phyloP scores from a whole-genome alignment of 2,888 invertebrate genomes.

The Piscicola geometra region DNA sequence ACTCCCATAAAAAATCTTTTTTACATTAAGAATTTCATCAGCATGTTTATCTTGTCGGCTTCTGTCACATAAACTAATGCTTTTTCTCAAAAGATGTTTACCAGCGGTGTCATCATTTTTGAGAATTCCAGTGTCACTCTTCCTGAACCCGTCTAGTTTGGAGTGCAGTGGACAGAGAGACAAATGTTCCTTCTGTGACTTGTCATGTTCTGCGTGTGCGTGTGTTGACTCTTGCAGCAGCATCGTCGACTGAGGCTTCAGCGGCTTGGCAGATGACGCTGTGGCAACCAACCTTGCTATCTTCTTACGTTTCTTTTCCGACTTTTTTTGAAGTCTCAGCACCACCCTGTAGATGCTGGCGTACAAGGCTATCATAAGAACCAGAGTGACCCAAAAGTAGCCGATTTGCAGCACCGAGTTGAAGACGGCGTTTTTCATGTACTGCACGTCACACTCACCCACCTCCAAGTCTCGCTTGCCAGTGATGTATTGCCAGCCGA shows the following conservation, averaged over 20 bases:
- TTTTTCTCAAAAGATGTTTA: not conserved
- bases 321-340: conserved; percentile 92
- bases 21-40: no score
- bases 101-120: not conserved
- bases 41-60: no score
- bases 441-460: conserved; percentile 90
- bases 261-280: conserved; percentile 4
- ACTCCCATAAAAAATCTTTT: no score
- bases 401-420: conserved; percentile 93
- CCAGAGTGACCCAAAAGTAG: conserved; percentile 93
- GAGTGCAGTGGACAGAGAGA: not conserved
- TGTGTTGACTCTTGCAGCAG: not conserved
- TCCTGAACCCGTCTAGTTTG: not conserved
- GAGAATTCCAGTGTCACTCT: not conserved
- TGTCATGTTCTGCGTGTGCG: not conserved
- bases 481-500: conserved; percentile 97
- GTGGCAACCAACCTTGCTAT: conserved; percentile 43
- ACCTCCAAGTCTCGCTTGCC: conserved; percentile 81
- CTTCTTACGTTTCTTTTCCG: conserved; percentile 89
- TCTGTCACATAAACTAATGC: no score
- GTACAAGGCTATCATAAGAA: conserved; percentile 89
- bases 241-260: not conserved
- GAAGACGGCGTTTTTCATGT: conserved; percentile 91
- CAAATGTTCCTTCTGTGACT: not conserved
- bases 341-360: conserved; percentile 95